These are phyloP conservation scores for Noctua janthina DNA, from an alignment of 2,888 invertebrate species.

Conservation along the genomic window DNA sequence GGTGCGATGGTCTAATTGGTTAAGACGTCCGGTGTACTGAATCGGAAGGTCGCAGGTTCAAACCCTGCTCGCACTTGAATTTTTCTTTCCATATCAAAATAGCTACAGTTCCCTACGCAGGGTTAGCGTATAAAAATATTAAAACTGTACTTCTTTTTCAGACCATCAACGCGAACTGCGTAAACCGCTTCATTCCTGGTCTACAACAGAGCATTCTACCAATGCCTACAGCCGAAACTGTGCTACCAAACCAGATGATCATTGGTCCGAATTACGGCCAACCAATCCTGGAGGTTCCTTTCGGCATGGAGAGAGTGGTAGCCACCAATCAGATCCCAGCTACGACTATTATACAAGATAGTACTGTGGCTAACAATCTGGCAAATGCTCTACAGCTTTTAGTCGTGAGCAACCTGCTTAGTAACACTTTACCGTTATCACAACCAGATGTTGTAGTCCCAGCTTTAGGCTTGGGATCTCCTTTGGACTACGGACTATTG, in stretches of 20 bases:
- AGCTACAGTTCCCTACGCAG: too few species aligned
- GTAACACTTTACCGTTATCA: constrained; percentile 78
- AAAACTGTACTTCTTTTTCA: constrained; percentile 64
- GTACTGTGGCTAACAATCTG: constrained; percentile 82
- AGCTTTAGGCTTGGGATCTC: constrained; percentile 35
- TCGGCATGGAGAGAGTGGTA: constrained; percentile 63
- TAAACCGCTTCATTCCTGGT: constrained; percentile 74
- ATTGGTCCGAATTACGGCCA: constrained; percentile 62
- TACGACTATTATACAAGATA: constrained; percentile 80
- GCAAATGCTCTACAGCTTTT: constrained; percentile 83
- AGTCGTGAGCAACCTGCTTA: constrained; percentile 82
- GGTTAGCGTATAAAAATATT: too few species aligned
- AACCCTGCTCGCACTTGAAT: too few species aligned
- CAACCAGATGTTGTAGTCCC: constrained; percentile 67
- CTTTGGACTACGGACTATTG: constrained; percentile 61
- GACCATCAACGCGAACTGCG: constrained; percentile 73
- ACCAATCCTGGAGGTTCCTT: constrained; percentile 59
- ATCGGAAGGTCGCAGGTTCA: too few species aligned
- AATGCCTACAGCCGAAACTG: constrained; percentile 59
- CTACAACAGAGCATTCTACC: constrained; percentile 65
- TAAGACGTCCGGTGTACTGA: too few species aligned
- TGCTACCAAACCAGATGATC: constrained; percentile 71
- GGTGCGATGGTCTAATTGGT: too few species aligned
- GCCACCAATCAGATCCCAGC: constrained; percentile 65
- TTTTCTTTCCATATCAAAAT: too few species aligned